These are phyloP conservation scores for Danio albolineatus DNA, from an alignment of 2,797 vertebrate species.

Conservation along the genomic window DNA sequence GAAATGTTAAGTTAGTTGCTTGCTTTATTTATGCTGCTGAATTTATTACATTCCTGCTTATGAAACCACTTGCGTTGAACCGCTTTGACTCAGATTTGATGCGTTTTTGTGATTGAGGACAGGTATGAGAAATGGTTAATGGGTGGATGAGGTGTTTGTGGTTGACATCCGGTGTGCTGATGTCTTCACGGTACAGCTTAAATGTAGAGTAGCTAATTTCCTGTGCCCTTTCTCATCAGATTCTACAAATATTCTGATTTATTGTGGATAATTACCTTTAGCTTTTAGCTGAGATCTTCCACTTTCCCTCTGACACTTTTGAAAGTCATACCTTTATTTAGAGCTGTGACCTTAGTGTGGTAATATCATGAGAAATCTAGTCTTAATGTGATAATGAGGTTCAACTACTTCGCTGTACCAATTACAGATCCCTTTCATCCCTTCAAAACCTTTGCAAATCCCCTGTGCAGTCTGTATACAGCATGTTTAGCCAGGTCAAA, in stretches of 20 bases:
- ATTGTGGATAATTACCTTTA: background rate
- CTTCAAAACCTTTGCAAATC: background rate
- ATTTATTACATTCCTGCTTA: background rate
- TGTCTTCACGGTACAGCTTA: conserved; percentile 12
- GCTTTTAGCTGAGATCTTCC: background rate
- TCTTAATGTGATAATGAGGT: conserved; percentile 17
- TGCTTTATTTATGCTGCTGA: background rate
- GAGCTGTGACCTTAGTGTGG: conserved; percentile 16
- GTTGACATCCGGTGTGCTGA: conserved; percentile 49
- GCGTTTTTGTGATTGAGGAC: conserved; percentile 18
- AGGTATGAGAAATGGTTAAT: conserved; percentile 1
- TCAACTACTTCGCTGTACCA: conserved; percentile 1
- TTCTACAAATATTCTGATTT: conserved; percentile 10
- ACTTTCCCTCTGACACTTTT: background rate
- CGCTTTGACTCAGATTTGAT: conserved; percentile 2
- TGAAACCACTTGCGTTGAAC: background rate
- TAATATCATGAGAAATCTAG: background rate
- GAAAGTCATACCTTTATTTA: conserved; percentile 9
- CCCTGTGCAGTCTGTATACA: background rate
- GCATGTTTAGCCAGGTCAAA: background rate
- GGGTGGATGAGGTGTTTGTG: conserved; percentile 50
- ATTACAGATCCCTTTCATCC: background rate
- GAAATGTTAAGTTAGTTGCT: conserved; percentile 1
- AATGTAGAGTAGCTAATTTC: conserved; percentile 41
- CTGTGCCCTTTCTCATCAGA: conserved; percentile 34